Percentiles rank a stretch among this genome's conserved stretches.
Conservation (phyloP, 2,888 invertebrate species). For the Cheiracanthium punctorium region DNA sequence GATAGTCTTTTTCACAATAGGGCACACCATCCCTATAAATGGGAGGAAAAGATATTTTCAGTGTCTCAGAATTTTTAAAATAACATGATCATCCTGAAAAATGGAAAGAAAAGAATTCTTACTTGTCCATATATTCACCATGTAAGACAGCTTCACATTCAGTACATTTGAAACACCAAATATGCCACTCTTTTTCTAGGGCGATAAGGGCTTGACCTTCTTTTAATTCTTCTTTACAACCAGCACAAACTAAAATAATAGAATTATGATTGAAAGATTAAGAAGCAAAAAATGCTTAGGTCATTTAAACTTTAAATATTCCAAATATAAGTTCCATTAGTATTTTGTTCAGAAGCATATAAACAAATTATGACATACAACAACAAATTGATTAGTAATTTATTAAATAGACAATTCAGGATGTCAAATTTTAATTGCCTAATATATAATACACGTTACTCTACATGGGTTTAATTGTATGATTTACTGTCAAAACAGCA, state of each 20-base stretch:
- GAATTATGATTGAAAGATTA: not conserved
- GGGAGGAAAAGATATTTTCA: not conserved
- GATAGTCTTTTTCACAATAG: conserved; percentile 97
- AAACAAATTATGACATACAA: too few relatives aligned
- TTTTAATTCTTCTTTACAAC: conserved; percentile 90
- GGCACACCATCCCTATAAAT: conserved; percentile 78
- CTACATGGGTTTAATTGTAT: too few relatives aligned
- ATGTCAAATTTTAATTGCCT: too few relatives aligned
- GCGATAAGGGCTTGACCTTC: conserved; percentile 96
- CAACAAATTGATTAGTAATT: too few relatives aligned
- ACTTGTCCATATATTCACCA: conserved; percentile 96
- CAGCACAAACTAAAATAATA: conserved; percentile 85
- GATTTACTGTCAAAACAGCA: too few relatives aligned
- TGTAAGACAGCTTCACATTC: conserved; percentile 91
- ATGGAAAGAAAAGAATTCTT: conserved; percentile 74
- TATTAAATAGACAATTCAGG: too few relatives aligned
- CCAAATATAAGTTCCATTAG: too few relatives aligned
- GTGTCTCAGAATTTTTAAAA: not conserved
- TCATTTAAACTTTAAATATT: too few relatives aligned
- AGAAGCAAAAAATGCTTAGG: too few relatives aligned
- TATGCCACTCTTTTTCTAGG: conserved; percentile 97
- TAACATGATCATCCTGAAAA: not conserved
- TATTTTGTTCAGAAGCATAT: too few relatives aligned
- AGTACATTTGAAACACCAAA: conserved; percentile 96
- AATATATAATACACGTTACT: too few relatives aligned